These are phyloP conservation scores for Dysidea cf. avara DNA, from an alignment of 37 sponge, comb jelly and placozoan genomes.

Conservation along the genomic window DNA sequence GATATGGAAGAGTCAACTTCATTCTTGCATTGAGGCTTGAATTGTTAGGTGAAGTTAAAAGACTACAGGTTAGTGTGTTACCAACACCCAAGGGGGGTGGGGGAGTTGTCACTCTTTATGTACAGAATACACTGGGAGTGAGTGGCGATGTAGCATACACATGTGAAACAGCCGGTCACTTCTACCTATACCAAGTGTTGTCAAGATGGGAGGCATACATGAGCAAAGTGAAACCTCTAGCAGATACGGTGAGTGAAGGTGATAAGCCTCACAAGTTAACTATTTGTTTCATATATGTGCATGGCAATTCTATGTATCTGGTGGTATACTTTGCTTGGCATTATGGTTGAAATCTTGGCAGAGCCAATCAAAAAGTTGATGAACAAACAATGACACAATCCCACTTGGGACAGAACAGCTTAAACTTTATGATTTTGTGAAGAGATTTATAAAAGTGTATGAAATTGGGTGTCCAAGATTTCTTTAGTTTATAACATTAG, in stretches of 20 bases:
- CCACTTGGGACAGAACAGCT: too few species aligned
- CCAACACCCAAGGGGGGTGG: too few species aligned
- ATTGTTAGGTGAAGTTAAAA: conserved; percentile 91
- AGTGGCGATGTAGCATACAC: conserved; percentile 97
- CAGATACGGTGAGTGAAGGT: conserved; percentile 36
- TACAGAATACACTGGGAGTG: conserved; percentile 85
- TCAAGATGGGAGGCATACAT: conserved; percentile 64
- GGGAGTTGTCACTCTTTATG: background rate
- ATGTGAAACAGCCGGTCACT: conserved; percentile 98
- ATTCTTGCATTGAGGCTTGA: conserved; percentile 91
- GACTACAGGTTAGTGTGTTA: conserved; percentile 71
- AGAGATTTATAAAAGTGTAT: too few species aligned
- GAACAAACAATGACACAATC: too few species aligned
- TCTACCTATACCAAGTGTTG: conserved; percentile 87
- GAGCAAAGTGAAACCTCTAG: conserved; percentile 47
- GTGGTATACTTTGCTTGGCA: too few species aligned
- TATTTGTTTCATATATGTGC: too few species aligned
- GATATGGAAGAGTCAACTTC: conserved; percentile 98
- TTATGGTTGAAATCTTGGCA: too few species aligned
- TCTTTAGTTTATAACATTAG: too few species aligned
- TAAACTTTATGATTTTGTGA: too few species aligned
- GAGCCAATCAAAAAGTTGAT: too few species aligned
- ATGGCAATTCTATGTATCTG: too few species aligned
- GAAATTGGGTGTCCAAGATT: too few species aligned
- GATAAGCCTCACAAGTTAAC: background rate